Evolutionary conservation across 2,888 invertebrate genomes (phyloP).

Genomic region (Cephus pygmeus): DNA sequence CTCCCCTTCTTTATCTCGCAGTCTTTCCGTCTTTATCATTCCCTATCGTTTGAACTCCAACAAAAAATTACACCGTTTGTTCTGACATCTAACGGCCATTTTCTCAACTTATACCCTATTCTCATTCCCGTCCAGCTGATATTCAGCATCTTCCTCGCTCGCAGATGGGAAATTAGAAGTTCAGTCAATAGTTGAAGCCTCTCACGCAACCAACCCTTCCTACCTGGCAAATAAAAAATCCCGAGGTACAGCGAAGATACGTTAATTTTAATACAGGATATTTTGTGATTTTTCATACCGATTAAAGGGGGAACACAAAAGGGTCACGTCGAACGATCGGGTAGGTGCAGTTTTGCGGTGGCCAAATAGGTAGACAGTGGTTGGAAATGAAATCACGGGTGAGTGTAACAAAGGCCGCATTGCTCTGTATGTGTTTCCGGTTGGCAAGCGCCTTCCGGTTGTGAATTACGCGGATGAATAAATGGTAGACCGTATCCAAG

Average conservation of each 20-base stretch:
- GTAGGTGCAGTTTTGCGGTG: background rate
- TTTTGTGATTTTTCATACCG: background rate
- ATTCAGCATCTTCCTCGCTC: too few species aligned
- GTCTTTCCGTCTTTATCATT: background rate
- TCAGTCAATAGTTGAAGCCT: background rate
- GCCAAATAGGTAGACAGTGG: background rate
- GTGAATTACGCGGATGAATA: slow-evolving; percentile 64
- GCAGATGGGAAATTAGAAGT: background rate
- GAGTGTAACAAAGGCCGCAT: slow-evolving; percentile 56
- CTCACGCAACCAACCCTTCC: background rate
- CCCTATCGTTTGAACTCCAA: background rate
- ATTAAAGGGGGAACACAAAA: background rate
- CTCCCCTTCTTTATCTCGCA: background rate
- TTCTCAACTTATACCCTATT: background rate
- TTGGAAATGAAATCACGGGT: slow-evolving; percentile 1
- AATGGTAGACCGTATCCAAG: slow-evolving; percentile 41
- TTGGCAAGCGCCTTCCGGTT: slow-evolving; percentile 64
- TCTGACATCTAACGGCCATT: background rate
- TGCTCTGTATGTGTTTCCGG: slow-evolving; percentile 61
- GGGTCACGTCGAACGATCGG: background rate
- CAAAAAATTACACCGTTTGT: background rate
- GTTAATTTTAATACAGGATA: background rate
- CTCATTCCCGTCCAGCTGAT: background rate
- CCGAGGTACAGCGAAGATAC: background rate
- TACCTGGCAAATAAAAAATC: background rate